Evolutionary conservation across 2,888 invertebrate species (phyloP), one percentile per base, ranked within the genome.

Genomic region (Eupithecia dodoneata): DNA sequence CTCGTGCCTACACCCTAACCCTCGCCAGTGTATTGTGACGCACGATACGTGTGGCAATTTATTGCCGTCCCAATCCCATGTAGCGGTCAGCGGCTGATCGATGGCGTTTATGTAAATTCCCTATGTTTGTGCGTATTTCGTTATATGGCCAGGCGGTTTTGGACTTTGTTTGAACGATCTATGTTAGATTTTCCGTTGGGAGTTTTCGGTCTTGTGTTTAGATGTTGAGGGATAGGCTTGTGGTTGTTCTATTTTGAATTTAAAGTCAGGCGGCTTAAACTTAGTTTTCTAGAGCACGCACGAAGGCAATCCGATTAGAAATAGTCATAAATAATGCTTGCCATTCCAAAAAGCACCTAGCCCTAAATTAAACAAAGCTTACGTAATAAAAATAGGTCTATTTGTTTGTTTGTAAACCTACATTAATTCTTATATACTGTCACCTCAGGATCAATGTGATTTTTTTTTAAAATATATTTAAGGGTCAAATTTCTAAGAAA

Each of bases 51-150:
- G 74, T 71, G 72, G 72, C 76, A 66, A 79, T 79, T 79, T 76
- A 79, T 79, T 76, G 74, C 76, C 76, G 71, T 47, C 80, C 83
- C 82, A 81, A 82, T 82, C 79, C 79, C 81, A 69, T 81, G 82
- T 81, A 79, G 81, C 83, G 83, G 83, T 81, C 83, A 83, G 81
- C 76, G 72, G n/a, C 79, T 83, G 83, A 83, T 83, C 75, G 82
- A 83, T 82, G 83, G 78, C 77, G 77, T 75, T 80, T 76, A 79
- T 79, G 79, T 73, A 79, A 79, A 79, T 79, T 73, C 72, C 44
- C 45, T 76, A 73, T 78, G 74, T 78, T 70, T 74, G 74, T 74
- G 69, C 42, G 73, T 41, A 75, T 78, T 78, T 78, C 75, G 75
- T 78, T 78, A 76, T 71, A 69, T 73, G 59, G 41, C 47, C 47